Evolutionary conservation across 2,888 invertebrate species (phyloP).

Genomic region (Pandemis heparana): DNA sequence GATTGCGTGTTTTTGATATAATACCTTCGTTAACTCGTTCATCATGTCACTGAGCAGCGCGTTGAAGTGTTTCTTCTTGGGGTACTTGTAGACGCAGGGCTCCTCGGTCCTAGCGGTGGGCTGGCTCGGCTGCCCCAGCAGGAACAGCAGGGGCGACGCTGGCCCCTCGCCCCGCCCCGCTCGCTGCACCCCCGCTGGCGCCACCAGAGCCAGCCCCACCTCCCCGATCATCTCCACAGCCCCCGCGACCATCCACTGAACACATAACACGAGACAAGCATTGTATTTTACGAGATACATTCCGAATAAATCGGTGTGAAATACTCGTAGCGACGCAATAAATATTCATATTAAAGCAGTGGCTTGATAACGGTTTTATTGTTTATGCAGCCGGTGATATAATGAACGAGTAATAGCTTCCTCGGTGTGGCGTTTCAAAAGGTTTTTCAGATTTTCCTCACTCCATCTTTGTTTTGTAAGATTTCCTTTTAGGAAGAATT

Average conservation of each 20-base stretch:
- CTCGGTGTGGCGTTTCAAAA: background rate
- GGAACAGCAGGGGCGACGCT: background rate
- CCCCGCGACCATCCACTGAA: background rate
- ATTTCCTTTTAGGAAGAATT: constrained; percentile 14
- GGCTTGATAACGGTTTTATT: constrained; percentile 50
- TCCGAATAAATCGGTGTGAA: background rate
- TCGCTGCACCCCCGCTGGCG: constrained; percentile 9
- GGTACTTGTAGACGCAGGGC: constrained; percentile 58
- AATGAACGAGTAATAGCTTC: constrained; percentile 8
- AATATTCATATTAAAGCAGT: constrained; percentile 38
- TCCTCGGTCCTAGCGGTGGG: background rate
- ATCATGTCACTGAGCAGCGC: constrained; percentile 63
- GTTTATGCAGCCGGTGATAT: background rate
- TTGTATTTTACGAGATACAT: constrained; percentile 3
- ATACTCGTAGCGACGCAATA: background rate
- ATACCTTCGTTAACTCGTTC: constrained; percentile 63
- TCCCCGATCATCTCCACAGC: constrained; percentile 43
- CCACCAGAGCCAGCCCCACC: constrained; percentile 9
- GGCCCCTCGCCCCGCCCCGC: background rate
- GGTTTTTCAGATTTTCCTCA: constrained; percentile 2
- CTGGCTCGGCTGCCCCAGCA: background rate
- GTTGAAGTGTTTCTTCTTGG: constrained; percentile 54
- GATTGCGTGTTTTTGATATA: too few species aligned
- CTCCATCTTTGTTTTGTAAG: constrained; percentile 13
- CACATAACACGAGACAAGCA: background rate